Evolutionary conservation across 2,888 invertebrate genomes (phyloP).

Genomic region (Chironomus tentans): DNA sequence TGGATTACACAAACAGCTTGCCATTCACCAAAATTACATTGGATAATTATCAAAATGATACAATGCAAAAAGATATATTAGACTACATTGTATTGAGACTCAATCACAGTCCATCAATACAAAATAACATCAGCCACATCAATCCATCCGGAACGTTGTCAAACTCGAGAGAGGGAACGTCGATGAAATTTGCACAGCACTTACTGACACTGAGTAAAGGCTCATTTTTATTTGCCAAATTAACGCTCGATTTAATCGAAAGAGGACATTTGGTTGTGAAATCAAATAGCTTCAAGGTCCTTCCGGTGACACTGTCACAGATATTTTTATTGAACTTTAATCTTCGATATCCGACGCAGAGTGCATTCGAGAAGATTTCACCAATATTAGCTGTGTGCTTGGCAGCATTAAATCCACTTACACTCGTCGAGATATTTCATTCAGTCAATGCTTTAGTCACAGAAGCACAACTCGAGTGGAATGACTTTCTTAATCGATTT

Average conservation of each 20-base stretch:
- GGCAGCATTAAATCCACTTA: conserved; percentile 83
- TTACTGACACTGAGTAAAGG: conserved; percentile 75
- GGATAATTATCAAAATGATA: conserved; percentile 61
- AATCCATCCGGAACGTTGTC: conserved; percentile 46
- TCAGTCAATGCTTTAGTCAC: conserved; percentile 81
- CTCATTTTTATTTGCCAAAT: conserved; percentile 84
- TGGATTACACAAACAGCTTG: conserved; percentile 72
- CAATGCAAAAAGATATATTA: conserved; percentile 73
- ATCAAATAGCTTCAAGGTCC: conserved; percentile 85
- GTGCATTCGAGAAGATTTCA: conserved; percentile 82
- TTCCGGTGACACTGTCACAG: conserved; percentile 79
- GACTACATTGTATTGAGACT: conserved; percentile 81
- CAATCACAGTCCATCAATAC: conserved; percentile 70
- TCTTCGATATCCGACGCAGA: conserved; percentile 78
- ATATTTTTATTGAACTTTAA: conserved; percentile 89
- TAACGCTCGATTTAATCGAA: conserved; percentile 85
- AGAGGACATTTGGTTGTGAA: conserved; percentile 86
- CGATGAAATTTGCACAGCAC: conserved; percentile 69
- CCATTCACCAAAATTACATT: conserved; percentile 70
- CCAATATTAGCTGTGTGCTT: conserved; percentile 84
- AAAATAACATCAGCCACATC: conserved; percentile 57
- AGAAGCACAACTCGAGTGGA: conserved; percentile 74
- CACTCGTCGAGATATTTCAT: conserved; percentile 83
- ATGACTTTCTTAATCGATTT: conserved; percentile 82
- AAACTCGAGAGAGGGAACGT: conserved; percentile 51